Percentiles rank a stretch among this genome's conserved stretches.
Evolutionary conservation across 2,888 invertebrate genomes (phyloP).

Genomic region (Mythimna impura): DNA sequence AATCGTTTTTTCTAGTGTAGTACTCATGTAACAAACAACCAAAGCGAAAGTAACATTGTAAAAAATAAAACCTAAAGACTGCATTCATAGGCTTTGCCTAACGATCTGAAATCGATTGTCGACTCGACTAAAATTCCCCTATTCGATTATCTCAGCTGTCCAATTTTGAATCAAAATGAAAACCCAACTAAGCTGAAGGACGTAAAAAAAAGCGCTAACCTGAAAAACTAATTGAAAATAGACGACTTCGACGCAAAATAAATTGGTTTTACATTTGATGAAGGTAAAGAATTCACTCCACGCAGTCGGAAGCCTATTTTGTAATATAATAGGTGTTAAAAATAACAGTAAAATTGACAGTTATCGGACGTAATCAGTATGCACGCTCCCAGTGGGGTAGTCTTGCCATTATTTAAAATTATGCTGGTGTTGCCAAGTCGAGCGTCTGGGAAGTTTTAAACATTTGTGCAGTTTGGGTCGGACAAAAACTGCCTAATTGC

Average conservation of each 20-base stretch:
- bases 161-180: slow-evolving; percentile 37
- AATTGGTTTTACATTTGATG: slow-evolving; percentile 33
- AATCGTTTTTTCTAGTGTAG: slow-evolving; percentile 18
- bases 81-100: slow-evolving; percentile 18
- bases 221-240: slow-evolving; percentile 43
- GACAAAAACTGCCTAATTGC: slow-evolving; percentile 33
- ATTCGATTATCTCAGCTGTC: slow-evolving; percentile 50
- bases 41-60: slow-evolving; percentile 31
- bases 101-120: slow-evolving; percentile 17
- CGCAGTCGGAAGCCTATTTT: slow-evolving; percentile 41
- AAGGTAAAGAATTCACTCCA: slow-evolving; percentile 35
- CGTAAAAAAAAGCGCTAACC: slow-evolving; percentile 30
- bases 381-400: slow-evolving; percentile 49
- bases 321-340: slow-evolving; percentile 54
- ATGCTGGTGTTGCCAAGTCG: slow-evolving; percentile 37
- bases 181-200: slow-evolving; percentile 11
- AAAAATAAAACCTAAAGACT: slow-evolving; percentile 26
- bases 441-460: slow-evolving; percentile 50
- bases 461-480: not conserved
- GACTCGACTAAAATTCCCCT: slow-evolving; percentile 27
- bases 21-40: slow-evolving; percentile 13
- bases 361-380: slow-evolving; percentile 51
- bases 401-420: slow-evolving; percentile 49
- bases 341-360: slow-evolving; percentile 60
- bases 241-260: slow-evolving; percentile 36